Evolutionary conservation across 2,888 invertebrate genomes (phyloP).

Genomic region (Nomada hirtipes): DNA sequence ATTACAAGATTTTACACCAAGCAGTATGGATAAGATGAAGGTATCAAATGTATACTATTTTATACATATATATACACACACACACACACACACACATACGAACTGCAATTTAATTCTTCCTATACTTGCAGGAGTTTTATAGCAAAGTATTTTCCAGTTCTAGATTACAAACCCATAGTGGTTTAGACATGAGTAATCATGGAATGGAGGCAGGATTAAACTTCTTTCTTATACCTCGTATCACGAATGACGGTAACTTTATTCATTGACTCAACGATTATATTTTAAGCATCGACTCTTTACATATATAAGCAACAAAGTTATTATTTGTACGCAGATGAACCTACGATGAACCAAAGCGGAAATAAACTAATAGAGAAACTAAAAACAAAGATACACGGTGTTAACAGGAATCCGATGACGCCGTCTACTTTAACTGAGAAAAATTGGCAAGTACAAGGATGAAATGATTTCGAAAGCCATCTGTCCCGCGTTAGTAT

Average conservation of each 20-base stretch:
- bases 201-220: slow-evolving; percentile 88
- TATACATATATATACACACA: neutral
- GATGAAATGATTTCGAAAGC: neutral
- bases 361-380: slow-evolving; percentile 87
- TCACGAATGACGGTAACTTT: slow-evolving; percentile 84
- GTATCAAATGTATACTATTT: slow-evolving; percentile 71
- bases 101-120: slow-evolving; percentile 37
- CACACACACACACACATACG: no score
- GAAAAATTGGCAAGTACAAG: slow-evolving; percentile 88
- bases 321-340: slow-evolving; percentile 66
- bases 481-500: no score
- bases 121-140: slow-evolving; percentile 83
- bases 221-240: slow-evolving; percentile 89
- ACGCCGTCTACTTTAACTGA: slow-evolving; percentile 91
- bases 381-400: slow-evolving; percentile 89
- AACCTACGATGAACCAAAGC: slow-evolving; percentile 74
- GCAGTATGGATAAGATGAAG: slow-evolving; percentile 87
- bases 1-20: slow-evolving; percentile 89
- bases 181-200: slow-evolving; percentile 87
- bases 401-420: slow-evolving; percentile 89
- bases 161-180: slow-evolving; percentile 88
- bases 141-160: slow-evolving; percentile 87
- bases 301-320: neutral
- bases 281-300: neutral
- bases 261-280: no score